phyloP scores from a whole-genome alignment of 2,888 invertebrate genomes.

The Himalopsyche anomala region DNA sequence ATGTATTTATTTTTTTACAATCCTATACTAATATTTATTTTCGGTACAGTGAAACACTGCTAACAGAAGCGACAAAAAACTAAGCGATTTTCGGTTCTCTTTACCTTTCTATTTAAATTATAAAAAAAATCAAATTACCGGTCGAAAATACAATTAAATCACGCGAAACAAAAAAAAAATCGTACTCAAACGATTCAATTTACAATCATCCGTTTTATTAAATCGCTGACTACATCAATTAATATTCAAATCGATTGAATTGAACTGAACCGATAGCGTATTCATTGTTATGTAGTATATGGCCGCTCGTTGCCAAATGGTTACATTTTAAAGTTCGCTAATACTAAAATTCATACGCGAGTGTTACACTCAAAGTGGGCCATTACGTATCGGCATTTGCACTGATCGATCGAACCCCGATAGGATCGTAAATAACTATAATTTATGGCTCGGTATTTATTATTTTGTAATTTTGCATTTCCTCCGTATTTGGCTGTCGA shows the following conservation, averaged over 20 bases:
- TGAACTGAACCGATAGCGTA: not conserved
- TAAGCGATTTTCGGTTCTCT: too few relatives aligned
- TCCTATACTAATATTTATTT: too few relatives aligned
- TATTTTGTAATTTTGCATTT: constrained; percentile 4
- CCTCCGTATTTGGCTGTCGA: not conserved
- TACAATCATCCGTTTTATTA: not conserved
- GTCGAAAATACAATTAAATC: not conserved
- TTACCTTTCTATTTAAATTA: too few relatives aligned
- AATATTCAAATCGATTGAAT: not conserved
- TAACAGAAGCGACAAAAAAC: too few relatives aligned
- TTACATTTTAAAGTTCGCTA: not conserved
- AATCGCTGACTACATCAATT: not conserved
- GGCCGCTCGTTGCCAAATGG: not conserved
- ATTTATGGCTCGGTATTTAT: not conserved
- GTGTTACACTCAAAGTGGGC: not conserved
- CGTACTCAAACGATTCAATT: not conserved
- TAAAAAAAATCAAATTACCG: not conserved
- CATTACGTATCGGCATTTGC: constrained; percentile 14
- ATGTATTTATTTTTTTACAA: too few relatives aligned
- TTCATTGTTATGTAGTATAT: not conserved
- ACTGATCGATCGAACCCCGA: constrained; percentile 7
- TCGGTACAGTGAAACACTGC: too few relatives aligned
- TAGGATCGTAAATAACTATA: not conserved
- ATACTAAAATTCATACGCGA: constrained; percentile 2
- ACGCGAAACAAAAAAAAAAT: not conserved